Evolutionary conservation across 1,140 invertebrate genomes (phyloP).

Genomic region (Manduca sexta): DNA sequence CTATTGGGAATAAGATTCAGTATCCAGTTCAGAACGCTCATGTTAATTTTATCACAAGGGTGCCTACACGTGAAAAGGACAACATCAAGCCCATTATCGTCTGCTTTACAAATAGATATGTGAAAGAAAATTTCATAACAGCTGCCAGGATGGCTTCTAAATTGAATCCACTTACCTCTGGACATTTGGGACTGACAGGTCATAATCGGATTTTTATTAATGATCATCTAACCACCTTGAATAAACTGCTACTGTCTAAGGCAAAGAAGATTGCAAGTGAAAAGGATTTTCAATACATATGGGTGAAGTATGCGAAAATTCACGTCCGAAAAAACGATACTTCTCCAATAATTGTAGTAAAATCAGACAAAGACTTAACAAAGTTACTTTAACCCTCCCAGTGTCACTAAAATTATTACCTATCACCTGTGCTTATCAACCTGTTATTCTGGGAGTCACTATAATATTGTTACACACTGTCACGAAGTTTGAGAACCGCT

Average conservation of each 20-base stretch:
- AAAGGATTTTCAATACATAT: constrained; percentile 8
- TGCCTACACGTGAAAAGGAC: neutral
- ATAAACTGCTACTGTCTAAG: constrained; percentile 8
- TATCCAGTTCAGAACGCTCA: constrained; percentile 1
- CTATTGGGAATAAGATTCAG: neutral
- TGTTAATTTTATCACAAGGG: constrained; percentile 6
- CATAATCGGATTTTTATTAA: constrained; percentile 4
- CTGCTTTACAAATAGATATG: constrained; percentile 7
- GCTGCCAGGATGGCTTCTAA: neutral
- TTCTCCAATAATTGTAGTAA: constrained; percentile 8
- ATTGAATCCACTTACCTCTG: neutral
- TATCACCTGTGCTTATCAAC: no score
- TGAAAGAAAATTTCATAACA: constrained; percentile 12
- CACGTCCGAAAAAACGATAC: constrained; percentile 2
- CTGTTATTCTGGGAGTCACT: no score
- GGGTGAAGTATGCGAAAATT: constrained; percentile 12
- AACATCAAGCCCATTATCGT: constrained; percentile 4
- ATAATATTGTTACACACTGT: neutral
- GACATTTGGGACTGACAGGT: neutral
- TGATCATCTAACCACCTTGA: constrained; percentile 5
- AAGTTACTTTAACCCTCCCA: neutral
- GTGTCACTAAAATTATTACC: neutral
- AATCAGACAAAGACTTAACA: neutral
- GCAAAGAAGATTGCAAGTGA: constrained; percentile 1
- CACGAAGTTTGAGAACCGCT: no score